Conservation (phyloP, 1,140 invertebrate species). For the Philotrypesis tridentata region DNA sequence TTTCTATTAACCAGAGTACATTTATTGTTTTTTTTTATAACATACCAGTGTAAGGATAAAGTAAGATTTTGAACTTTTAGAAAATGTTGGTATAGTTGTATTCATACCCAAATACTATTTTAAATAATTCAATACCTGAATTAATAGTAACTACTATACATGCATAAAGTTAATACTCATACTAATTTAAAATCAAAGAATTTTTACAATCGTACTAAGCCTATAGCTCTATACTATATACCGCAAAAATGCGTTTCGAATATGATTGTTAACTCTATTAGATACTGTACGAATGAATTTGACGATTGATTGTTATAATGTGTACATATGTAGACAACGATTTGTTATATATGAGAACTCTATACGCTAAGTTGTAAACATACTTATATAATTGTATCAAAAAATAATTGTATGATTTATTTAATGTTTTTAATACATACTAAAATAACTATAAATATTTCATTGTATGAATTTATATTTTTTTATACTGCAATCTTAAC, state of each 20-base stretch:
- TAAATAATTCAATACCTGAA: neutral
- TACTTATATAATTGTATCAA: too few species aligned
- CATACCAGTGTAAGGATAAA: neutral
- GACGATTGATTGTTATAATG: neutral
- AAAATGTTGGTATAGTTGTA: neutral
- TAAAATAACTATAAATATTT: neutral
- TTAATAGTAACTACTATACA: too few species aligned
- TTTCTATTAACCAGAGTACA: neutral
- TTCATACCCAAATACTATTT: neutral
- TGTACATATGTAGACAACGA: too few species aligned
- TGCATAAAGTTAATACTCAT: neutral
- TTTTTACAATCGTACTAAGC: neutral
- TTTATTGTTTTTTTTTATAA: neutral
- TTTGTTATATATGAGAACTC: too few species aligned
- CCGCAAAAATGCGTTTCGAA: neutral
- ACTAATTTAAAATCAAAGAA: neutral
- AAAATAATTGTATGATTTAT: neutral
- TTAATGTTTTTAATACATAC: too few species aligned
- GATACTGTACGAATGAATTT: neutral
- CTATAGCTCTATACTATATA: too few species aligned
- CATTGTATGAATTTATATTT: neutral
- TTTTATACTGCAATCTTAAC: too few species aligned
- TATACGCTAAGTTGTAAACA: too few species aligned
- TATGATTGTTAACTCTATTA: neutral
- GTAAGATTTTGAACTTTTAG: neutral